A percentile compares a stretch with the other conserved stretches of the same genome.
Evolutionary conservation across 1,140 invertebrate species (phyloP).

Genomic region (Anadara kagoshimensis): DNA sequence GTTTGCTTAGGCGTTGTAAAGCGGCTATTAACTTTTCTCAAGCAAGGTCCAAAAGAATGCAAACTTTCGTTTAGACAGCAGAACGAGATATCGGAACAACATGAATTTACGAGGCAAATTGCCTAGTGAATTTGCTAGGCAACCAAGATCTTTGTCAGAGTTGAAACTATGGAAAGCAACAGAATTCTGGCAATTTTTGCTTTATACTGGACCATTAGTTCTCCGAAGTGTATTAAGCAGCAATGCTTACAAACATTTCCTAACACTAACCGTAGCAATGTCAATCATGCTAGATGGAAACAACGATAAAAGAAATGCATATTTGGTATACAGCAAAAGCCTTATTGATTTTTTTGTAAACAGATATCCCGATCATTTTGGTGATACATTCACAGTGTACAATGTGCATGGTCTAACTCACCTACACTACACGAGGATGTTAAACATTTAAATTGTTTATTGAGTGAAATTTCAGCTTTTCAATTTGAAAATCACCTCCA

Average conservation of each 20-base stretch:
- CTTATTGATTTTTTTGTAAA: constrained; percentile 66
- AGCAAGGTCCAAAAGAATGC: constrained; percentile 28
- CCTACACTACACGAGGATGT: no score
- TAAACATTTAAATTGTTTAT: no score
- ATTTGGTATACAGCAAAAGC: constrained; percentile 52
- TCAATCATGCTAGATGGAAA: constrained; percentile 54
- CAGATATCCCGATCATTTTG: constrained; percentile 52
- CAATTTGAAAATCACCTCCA: no score
- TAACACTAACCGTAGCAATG: constrained; percentile 67
- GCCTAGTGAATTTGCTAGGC: constrained; percentile 30
- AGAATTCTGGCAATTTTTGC: constrained; percentile 45
- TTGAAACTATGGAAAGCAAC: constrained; percentile 34
- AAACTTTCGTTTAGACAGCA: constrained; percentile 23
- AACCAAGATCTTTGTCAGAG: constrained; percentile 24
- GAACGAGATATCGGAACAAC: constrained; percentile 2
- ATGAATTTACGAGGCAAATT: constrained; percentile 12
- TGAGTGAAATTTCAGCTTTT: no score
- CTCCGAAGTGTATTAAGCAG: constrained; percentile 62
- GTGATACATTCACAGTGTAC: constrained; percentile 63
- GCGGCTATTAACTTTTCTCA: constrained; percentile 17
- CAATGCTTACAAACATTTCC: constrained; percentile 71
- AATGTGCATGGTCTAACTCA: constrained; percentile 71
- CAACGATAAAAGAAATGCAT: constrained; percentile 11
- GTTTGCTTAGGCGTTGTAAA: constrained; percentile 30
- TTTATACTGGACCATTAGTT: constrained; percentile 72